These are phyloP conservation scores for Ptilonorhynchus violaceus DNA, from an alignment of 2,113 vertebrate species.

Conservation along the genomic window DNA sequence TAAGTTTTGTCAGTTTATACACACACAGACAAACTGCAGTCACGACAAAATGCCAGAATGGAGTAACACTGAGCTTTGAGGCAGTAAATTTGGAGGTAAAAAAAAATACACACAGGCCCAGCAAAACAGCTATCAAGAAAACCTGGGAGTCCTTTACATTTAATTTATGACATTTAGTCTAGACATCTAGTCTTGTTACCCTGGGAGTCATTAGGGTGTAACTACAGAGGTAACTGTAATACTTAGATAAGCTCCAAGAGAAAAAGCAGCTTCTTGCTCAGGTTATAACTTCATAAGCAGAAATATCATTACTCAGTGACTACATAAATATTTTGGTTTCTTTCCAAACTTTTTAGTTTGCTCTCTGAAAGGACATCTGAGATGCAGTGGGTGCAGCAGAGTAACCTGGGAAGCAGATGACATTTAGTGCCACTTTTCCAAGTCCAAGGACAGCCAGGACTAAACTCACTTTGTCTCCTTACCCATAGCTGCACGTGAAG, in stretches of 20 bases:
- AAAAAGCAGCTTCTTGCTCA: background rate
- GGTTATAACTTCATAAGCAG: background rate
- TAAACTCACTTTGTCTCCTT: background rate
- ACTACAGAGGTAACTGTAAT: background rate
- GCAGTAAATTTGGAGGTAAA: background rate
- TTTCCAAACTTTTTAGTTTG: background rate
- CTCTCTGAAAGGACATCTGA: rapidly evolving
- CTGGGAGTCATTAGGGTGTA: background rate
- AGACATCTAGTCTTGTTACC: background rate
- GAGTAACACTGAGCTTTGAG: background rate
- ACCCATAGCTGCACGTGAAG: rapidly evolving
- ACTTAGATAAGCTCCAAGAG: background rate
- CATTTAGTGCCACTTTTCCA: background rate
- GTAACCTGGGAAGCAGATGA: background rate
- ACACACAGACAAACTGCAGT: background rate
- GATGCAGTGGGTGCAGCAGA: background rate
- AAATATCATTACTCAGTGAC: background rate
- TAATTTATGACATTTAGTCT: background rate
- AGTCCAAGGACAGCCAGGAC: background rate
- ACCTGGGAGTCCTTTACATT: background rate
- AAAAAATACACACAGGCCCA: background rate
- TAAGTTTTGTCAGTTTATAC: background rate
- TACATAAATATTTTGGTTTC: background rate
- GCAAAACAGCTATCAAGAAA: background rate
- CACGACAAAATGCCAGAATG: rapidly evolving